Base-by-base conservation (phyloP, 2,888 invertebrate genomes). In the Celastrina argiolus region DNA sequence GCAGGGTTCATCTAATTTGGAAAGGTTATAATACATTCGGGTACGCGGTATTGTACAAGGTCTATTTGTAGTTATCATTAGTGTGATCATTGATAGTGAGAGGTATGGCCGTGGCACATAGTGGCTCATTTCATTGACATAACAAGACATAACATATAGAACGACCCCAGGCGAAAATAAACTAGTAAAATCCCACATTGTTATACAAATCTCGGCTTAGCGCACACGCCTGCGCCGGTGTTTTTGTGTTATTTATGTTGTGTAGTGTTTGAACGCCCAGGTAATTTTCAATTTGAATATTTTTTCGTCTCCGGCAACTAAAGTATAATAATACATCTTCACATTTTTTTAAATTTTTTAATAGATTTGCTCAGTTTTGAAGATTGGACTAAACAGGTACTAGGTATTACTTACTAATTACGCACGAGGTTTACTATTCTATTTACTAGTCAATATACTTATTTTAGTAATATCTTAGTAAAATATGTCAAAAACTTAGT, bases 31-130 rank as follows among this genome's bases (percentile, higher is more conserved):
- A 18, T 51, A 22, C 12, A 51, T 14, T 16, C 22, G 22, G 22
- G 51, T 26, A 22, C 10, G 12, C 22, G 31, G 45, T 18, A 45
- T n/a, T 18, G 16, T 45, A 51, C 51, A 51, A 51, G 51, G 51
- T 51, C 26, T 51, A 51, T 51, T 51, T 51, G 26, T 51, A 51
- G 61, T 66, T 65, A 66, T 68, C 69, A 61, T 69, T 66, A 66
- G 70, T 69, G 66, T 14, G 63, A 66, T 64, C 72, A 73, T 73
- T 71, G 72, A 71, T 73, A 83, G 88, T 85, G 87, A 87, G 86
- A 84, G 88, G 87, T 67, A 64, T 68, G 87, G 77, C 88, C 86
- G 81, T 87, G 87, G 79, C 85, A 85, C 73, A 74, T 88, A 85
- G 81, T 87, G 87, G 78, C 85, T 86, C 73, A 74, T 73, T 73